These are phyloP conservation scores for Pachypanchax playfairii DNA, from an alignment of 2,113 vertebrate genomes.

Conservation along the genomic window DNA sequence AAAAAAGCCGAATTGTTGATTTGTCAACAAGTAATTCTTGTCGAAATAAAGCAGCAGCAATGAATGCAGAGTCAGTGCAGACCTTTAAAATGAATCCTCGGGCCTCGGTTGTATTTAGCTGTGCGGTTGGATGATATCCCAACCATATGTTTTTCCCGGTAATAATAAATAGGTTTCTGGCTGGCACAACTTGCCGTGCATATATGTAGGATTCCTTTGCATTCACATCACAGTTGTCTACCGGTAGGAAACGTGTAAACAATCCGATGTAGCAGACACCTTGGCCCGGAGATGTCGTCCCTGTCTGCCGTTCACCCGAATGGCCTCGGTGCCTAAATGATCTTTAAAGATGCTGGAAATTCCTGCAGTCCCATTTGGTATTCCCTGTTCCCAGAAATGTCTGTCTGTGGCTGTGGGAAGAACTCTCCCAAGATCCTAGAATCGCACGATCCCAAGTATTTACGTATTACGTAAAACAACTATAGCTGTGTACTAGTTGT, in stretches of 20 bases:
- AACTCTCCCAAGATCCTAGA: slow-evolving; percentile 67
- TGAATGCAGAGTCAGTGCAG: slow-evolving; percentile 37
- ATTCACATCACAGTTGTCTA: slow-evolving; percentile 57
- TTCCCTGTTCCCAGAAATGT: slow-evolving; percentile 58
- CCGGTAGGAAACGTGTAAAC: slow-evolving; percentile 47
- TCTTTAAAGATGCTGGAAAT: slow-evolving; percentile 65
- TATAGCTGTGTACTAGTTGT: slow-evolving; percentile 42
- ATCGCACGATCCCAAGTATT: slow-evolving; percentile 30
- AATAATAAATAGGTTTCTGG: slow-evolving; percentile 53
- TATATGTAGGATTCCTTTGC: slow-evolving; percentile 38
- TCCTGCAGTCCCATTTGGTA: slow-evolving; percentile 66
- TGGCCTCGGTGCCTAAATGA: slow-evolving; percentile 55
- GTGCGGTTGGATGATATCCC: slow-evolving; percentile 41
- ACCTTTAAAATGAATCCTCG: slow-evolving; percentile 33
- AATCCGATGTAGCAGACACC: slow-evolving; percentile 50
- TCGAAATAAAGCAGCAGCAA: slow-evolving; percentile 25
- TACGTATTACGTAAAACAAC: no score
- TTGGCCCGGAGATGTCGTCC: slow-evolving; percentile 50
- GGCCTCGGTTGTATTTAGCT: slow-evolving; percentile 57
- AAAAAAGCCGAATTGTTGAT: slow-evolving; percentile 18
- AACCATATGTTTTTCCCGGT: slow-evolving; percentile 38
- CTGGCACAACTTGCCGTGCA: slow-evolving; percentile 44
- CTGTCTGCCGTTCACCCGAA: slow-evolving; percentile 48
- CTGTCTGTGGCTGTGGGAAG: slow-evolving; percentile 47
- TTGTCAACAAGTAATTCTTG: slow-evolving; percentile 15